Base-by-base conservation (phyloP, 1,140 invertebrate species). In the Paralvinella palmiformis region DNA sequence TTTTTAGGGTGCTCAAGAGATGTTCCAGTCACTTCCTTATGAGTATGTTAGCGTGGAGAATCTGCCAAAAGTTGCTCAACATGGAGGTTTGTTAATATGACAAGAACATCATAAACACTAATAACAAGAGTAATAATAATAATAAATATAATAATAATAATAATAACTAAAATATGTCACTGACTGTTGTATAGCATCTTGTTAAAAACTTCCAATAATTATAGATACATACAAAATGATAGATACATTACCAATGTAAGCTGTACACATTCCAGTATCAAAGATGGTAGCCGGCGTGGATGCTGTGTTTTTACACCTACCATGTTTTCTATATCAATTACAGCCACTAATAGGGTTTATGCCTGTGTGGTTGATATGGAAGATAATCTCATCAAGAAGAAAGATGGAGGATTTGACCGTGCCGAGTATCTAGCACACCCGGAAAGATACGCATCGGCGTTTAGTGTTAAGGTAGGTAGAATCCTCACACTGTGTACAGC, bases 41-140 rank as follows among this genome's bases (percentile, higher is more conserved):
- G 97, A 99, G 80, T 99, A 96, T 79, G 94, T 99, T 6, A 89
- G 95, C 24, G 92, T 94, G 0, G 89, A 94, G 74, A 91, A 93
- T 85, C 80, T 99, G 31, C 86, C 90, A 59, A 97, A 98, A 83
- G 95, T 98, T 3, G 91, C 94, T 0, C 89, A 94, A 77, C 93
- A 97, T 79, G 96, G 97, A 73, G 91, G 94, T 95, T 83, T 87
- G 86, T 77, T 20, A 32, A 45, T n/a, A n/a, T n/a, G n/a, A n/a
- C n/a, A n/a, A n/a, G n/a, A n/a, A n/a, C n/a, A n/a, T n/a, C n/a
- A n/a, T n/a, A 1, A 27, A n/a, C 48, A 52, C 7, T 52, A 10
- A 15, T 29, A 52, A 13, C 10, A 0, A 13, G 48, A 22, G 48
- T 20, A 33, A 83, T 27, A 32, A n/a, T 50, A 52, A n/a, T 60